A percentile compares a stretch with the other conserved stretches of the same genome.
Conservation (phyloP, 2,797 vertebrate genomes). For the Sebastes dallii region DNA sequence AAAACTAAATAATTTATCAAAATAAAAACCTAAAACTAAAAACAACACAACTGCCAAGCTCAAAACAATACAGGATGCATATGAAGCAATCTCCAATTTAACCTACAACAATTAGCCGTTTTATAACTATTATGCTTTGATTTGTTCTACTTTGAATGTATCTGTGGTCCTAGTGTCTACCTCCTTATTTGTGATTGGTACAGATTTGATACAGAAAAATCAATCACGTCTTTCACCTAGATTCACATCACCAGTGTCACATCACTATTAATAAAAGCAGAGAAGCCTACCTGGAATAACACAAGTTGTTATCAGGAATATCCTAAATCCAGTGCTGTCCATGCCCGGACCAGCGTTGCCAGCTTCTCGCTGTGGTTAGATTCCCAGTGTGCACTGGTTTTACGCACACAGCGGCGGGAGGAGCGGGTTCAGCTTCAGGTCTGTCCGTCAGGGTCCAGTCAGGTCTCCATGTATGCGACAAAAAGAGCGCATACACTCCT, state of each 20-base stretch:
- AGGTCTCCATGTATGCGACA: constrained; percentile 22
- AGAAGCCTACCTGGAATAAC: constrained; percentile 65
- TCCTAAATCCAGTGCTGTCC: constrained; percentile 67
- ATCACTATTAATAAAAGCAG: neutral
- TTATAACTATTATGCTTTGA: neutral
- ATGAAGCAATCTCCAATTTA: neutral
- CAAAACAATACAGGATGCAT: neutral
- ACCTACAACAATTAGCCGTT: neutral
- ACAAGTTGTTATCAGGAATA: constrained; percentile 72
- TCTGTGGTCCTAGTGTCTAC: neutral
- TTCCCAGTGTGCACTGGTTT: constrained; percentile 46
- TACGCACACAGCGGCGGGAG: neutral
- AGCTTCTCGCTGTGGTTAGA: constrained; percentile 60
- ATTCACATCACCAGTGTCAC: neutral
- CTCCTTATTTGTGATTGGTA: neutral
- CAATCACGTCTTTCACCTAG: neutral
- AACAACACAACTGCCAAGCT: neutral
- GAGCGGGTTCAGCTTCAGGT: constrained; percentile 27
- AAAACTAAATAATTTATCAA: neutral
- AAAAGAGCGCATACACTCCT: neutral
- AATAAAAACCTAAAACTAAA: neutral
- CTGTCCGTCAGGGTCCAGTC: constrained; percentile 9
- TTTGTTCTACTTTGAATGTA: neutral
- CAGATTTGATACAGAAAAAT: neutral
- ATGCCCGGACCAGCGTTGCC: constrained; percentile 66